Evolutionary conservation across 1,140 invertebrate species (phyloP).

Genomic region (Episyrphus balteatus): DNA sequence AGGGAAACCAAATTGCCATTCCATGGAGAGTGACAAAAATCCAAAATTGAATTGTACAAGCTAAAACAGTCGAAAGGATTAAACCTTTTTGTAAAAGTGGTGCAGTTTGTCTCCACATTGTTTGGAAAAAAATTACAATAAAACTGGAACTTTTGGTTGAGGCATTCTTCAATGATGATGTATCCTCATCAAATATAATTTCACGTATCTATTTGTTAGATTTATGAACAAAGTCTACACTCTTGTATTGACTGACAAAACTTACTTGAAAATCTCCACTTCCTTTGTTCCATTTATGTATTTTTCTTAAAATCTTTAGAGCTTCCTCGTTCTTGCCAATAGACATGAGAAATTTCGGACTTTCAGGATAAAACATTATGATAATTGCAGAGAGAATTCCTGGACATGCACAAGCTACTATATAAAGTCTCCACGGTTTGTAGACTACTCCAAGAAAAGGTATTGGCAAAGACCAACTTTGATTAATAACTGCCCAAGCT

Average conservation of each 20-base stretch:
- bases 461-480: conserved; percentile 11
- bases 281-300: too few species aligned
- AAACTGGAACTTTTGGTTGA: too few species aligned
- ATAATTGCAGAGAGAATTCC: conserved; percentile 48
- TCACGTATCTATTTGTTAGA: too few species aligned
- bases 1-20: conserved; percentile 41
- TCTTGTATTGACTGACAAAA: too few species aligned
- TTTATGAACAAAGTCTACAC: too few species aligned
- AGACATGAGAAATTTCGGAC: conserved; percentile 71
- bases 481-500: conserved; percentile 43
- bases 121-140: neutral
- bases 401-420: conserved; percentile 52
- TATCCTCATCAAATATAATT: too few species aligned
- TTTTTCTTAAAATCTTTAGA: conserved; percentile 14
- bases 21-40: conserved; percentile 40
- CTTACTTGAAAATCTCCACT: too few species aligned
- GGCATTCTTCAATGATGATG: too few species aligned
- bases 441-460: conserved; percentile 31
- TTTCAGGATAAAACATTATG: conserved; percentile 62
- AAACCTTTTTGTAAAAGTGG: too few species aligned
- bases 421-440: conserved; percentile 66
- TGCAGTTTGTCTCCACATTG: too few species aligned
- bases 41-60: conserved; percentile 40
- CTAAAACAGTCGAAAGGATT: conserved; percentile 18
- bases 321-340: conserved; percentile 56